Percentiles rank a stretch among this genome's conserved stretches.
Evolutionary conservation across 2,888 invertebrate species (phyloP).

Genomic region (Epinotia ramella): DNA sequence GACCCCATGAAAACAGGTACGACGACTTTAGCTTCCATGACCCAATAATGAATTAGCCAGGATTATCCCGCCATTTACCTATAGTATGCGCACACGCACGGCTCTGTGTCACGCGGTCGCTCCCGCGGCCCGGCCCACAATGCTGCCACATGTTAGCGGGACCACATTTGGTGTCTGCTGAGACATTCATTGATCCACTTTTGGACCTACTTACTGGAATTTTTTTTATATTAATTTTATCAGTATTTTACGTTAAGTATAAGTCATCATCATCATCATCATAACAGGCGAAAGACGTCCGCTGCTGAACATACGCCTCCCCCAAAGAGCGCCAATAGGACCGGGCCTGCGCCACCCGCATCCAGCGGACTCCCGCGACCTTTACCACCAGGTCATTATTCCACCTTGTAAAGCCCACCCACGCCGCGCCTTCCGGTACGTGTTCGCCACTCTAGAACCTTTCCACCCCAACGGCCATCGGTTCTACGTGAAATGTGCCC

Average conservation of each 20-base stretch:
- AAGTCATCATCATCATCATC: neutral
- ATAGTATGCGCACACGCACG: slow-evolving; percentile 40
- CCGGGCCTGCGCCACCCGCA: too few species aligned
- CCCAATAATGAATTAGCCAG: neutral
- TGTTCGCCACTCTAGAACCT: too few species aligned
- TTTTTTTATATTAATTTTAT: neutral
- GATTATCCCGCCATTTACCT: slow-evolving; percentile 52
- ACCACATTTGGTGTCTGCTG: slow-evolving; percentile 14
- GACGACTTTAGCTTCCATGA: too few species aligned
- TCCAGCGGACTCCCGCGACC: too few species aligned
- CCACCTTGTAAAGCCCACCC: too few species aligned
- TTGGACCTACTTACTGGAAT: neutral
- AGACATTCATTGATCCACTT: slow-evolving; percentile 10
- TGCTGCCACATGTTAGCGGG: slow-evolving; percentile 24
- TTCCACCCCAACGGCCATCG: too few species aligned
- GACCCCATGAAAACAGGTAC: neutral
- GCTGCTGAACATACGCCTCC: too few species aligned
- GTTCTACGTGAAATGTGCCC: too few species aligned
- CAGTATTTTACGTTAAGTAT: neutral
- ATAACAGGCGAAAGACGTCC: too few species aligned
- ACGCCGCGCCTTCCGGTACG: too few species aligned
- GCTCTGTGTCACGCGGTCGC: slow-evolving; percentile 74
- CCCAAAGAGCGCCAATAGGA: too few species aligned
- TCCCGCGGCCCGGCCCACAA: slow-evolving; percentile 74
- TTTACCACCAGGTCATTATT: too few species aligned